Base-by-base conservation (phyloP, 1,140 invertebrate genomes). In the Lordiphosa mommai region DNA sequence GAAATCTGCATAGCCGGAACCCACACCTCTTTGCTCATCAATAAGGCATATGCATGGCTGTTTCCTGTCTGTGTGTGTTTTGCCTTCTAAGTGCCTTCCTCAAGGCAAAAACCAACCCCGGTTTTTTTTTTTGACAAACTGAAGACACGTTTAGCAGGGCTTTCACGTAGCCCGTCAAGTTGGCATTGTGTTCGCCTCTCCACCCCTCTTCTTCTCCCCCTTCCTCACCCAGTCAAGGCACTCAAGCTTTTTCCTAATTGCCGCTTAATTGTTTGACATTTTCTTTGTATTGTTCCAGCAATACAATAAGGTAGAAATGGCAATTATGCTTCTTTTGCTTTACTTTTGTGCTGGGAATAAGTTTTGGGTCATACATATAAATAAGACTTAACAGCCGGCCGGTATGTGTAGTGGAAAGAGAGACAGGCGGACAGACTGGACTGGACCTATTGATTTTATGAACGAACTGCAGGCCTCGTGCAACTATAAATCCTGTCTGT, bases 251-350 rank as follows among this genome's bases (percentile, higher is more conserved):
- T 59, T 57, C 58, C 63, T 80, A 79, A 79, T 79, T 79, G 74
- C 74, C 56, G 64, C 65, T 80, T 79, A 79, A 79, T 73, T 79
- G 74, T 73, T 79, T 79, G 74, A 79, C 69, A 80, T 79, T 71
- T 77, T 77, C 37, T 34, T 53, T 40, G 49, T 64, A 61, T 63
- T 55, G 41, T 67, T 55, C 51, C 36, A 36, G 16, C 13, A n/a
- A 16, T 37, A 13, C 40, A 23, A 23, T 23, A 13, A 14, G 41
- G 58, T 37, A 38, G 59, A 63, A 63, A 63, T 67, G 63, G 44
- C 63, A 67, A 67, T 67, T 67, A 66, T 67, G 17, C 20, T 23
- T 23, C 20, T 68, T 68, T 68, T 68, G 29, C 14, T 51, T 68
- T 60, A 68, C 46, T 68, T 67, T 60, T 68, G 48, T 68, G 43